These are phyloP conservation scores for Drosophila kikkawai DNA, from an alignment of 1,140 invertebrate genomes.

Conservation along the genomic window DNA sequence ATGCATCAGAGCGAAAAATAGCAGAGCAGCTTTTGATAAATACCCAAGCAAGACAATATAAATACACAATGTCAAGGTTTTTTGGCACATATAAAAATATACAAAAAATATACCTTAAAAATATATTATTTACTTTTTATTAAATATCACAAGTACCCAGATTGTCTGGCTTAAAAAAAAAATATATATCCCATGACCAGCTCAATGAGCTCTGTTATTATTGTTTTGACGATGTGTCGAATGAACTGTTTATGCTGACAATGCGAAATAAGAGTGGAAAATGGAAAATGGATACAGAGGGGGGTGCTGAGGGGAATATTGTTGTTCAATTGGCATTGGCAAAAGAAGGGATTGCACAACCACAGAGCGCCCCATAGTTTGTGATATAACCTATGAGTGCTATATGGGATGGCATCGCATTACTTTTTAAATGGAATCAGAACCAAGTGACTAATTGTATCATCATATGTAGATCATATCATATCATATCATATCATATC, in stretches of 20 bases:
- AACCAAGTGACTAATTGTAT: constrained; percentile 6
- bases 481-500: too few relatives aligned
- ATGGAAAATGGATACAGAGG: background rate
- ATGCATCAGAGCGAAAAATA: background rate
- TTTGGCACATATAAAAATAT: background rate
- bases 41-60: background rate
- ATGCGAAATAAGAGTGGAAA: constrained; percentile 23
- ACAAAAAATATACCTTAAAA: background rate
- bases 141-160: background rate
- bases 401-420: constrained; percentile 3
- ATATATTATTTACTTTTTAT: background rate
- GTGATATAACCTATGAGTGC: constrained; percentile 15
- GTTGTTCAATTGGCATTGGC: constrained; percentile 22
- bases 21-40: background rate
- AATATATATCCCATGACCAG: constrained; percentile 6
- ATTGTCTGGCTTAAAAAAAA: background rate
- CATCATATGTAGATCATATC: background rate
- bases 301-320: too few relatives aligned
- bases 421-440: constrained; percentile 7
- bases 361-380: constrained; percentile 4
- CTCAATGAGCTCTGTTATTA: constrained; percentile 11
- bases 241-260: constrained; percentile 27
- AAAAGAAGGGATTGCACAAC: constrained; percentile 31
- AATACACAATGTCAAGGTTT: background rate
- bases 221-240: constrained; percentile 9